Percentiles rank a stretch among this genome's conserved stretches.
phyloP scores from a whole-genome alignment of 2,888 invertebrate genomes.

The Polymixis flavicincta region DNA sequence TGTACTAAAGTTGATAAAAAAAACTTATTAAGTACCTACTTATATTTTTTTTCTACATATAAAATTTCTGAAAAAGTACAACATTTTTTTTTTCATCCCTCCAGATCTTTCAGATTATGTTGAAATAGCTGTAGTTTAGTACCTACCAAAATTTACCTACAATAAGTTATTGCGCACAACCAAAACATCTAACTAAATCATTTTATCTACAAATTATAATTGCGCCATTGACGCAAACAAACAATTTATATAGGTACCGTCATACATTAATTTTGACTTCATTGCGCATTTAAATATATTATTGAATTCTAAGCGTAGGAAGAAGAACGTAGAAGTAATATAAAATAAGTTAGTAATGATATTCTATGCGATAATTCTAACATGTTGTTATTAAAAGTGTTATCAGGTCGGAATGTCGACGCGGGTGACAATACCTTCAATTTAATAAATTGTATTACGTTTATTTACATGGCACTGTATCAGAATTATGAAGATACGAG shows the following conservation, averaged over 20 bases:
- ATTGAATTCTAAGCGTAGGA: background rate
- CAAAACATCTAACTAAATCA: conserved; percentile 17
- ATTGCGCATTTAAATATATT: background rate
- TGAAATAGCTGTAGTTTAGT: background rate
- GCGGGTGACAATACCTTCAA: background rate
- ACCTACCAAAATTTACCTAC: background rate
- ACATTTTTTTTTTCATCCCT: background rate
- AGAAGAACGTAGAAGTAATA: background rate
- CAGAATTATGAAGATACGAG: conserved; percentile 1
- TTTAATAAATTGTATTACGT: background rate
- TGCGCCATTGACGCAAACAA: conserved; percentile 25
- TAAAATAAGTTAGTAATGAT: background rate
- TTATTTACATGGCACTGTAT: background rate
- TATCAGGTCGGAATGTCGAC: conserved; percentile 9
- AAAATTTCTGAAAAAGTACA: background rate
- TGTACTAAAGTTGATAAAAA: background rate
- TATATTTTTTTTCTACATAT: too few relatives aligned
- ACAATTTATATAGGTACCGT: background rate
- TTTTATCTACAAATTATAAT: conserved; percentile 17
- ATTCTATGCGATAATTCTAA: conserved; percentile 7
- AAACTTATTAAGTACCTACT: too few relatives aligned
- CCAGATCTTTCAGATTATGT: too few relatives aligned
- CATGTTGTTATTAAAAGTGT: conserved; percentile 1
- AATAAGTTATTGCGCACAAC: conserved; percentile 8
- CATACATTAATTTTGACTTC: background rate